Evolutionary conservation across 2,888 invertebrate genomes (phyloP).

Genomic region (Troilus luridus): DNA sequence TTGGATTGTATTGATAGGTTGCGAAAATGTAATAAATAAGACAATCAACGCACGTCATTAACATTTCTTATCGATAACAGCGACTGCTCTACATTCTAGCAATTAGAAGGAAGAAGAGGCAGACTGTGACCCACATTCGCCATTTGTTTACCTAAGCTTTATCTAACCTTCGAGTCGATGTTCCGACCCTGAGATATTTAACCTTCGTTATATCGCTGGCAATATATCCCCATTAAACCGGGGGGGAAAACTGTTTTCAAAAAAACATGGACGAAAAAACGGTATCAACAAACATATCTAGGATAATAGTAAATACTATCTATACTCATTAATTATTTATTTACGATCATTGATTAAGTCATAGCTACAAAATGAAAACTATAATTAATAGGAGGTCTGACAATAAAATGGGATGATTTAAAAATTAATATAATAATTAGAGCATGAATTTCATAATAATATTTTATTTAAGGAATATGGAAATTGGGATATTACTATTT

Average conservation of each 20-base stretch:
- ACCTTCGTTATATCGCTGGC: background rate
- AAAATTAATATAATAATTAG: too few species aligned
- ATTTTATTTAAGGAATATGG: too few species aligned
- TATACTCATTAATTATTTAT: too few species aligned
- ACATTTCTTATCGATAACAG: background rate
- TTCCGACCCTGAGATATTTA: constrained; percentile 3
- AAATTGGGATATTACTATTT: too few species aligned
- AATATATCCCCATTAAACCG: background rate
- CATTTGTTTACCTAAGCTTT: constrained; percentile 21
- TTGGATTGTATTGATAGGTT: background rate
- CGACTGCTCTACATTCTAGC: background rate
- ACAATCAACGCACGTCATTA: background rate
- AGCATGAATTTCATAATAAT: too few species aligned
- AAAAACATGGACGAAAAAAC: background rate
- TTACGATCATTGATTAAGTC: too few species aligned
- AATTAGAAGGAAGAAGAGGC: background rate
- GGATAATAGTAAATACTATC: too few species aligned
- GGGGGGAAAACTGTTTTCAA: background rate
- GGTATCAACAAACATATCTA: too few species aligned
- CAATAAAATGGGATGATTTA: too few species aligned
- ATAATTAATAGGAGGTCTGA: too few species aligned
- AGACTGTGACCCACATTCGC: background rate
- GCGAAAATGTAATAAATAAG: background rate
- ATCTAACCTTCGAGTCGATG: constrained; percentile 26
- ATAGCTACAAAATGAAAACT: too few species aligned